A percentile compares a stretch with the other conserved stretches of the same genome.
Evolutionary conservation across 1,140 invertebrate species (phyloP).

Genomic region (Caenorhabditis elegans): DNA sequence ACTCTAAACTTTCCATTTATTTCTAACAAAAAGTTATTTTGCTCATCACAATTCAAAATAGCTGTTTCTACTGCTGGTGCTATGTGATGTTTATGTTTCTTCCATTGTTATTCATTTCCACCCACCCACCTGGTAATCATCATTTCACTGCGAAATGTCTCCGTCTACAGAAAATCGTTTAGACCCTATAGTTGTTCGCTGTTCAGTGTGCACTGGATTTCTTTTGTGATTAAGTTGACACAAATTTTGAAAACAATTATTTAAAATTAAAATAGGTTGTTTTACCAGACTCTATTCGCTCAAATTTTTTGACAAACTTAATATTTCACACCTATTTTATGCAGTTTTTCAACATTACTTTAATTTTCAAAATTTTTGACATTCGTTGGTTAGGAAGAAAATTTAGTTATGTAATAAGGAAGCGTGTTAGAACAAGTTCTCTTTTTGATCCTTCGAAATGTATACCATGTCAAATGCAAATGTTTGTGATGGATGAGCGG

Average conservation of each 20-base stretch:
- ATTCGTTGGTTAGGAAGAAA: not conserved
- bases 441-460: not conserved
- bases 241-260: too few relatives aligned
- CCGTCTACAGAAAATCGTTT: too few relatives aligned
- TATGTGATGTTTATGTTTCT: not conserved
- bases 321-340: too few relatives aligned
- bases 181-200: not conserved
- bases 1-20: too few relatives aligned
- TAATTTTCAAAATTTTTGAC: not conserved
- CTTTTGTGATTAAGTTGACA: too few relatives aligned
- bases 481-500: constrained; percentile 12
- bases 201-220: not conserved
- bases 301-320: too few relatives aligned
- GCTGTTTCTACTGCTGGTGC: too few relatives aligned
- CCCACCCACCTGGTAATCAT: not conserved
- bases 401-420: not conserved
- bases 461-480: constrained; percentile 23
- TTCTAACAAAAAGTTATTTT: too few relatives aligned
- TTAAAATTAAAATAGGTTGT: too few relatives aligned
- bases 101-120: not conserved
- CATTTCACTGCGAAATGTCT: not conserved
- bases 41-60: too few relatives aligned
- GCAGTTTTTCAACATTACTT: too few relatives aligned
- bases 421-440: not conserved
- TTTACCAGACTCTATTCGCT: too few relatives aligned